These are phyloP conservation scores for Hermaeophaga mercurialis DNA, from an alignment of 2,888 invertebrate species.

Conservation along the genomic window DNA sequence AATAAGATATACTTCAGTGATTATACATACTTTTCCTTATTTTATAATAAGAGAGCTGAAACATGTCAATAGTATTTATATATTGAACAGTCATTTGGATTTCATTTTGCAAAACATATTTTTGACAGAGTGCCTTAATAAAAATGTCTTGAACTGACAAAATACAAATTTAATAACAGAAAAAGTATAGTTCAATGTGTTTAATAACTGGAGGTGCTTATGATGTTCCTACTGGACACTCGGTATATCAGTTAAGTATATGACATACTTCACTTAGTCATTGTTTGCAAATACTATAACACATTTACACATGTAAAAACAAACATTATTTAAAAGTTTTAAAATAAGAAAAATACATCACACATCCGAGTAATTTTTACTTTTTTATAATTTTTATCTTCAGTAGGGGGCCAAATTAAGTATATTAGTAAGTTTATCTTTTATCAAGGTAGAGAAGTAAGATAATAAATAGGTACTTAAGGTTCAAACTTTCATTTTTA, in stretches of 20 bases:
- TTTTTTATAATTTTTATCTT: no score
- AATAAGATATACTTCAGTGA: slow-evolving; percentile 47
- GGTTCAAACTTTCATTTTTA: no score
- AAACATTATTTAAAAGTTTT: slow-evolving; percentile 4
- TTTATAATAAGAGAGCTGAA: slow-evolving; percentile 53
- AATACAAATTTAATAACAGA: neutral
- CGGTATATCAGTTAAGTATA: slow-evolving; percentile 5
- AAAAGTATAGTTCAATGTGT: no score
- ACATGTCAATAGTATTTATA: slow-evolving; percentile 50
- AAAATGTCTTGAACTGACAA: neutral
- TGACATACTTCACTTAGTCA: slow-evolving; percentile 22
- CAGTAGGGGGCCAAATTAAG: no score
- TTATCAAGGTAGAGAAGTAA: no score
- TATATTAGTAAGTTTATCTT: no score
- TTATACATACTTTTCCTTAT: slow-evolving; percentile 41
- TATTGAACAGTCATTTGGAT: slow-evolving; percentile 51
- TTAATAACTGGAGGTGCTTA: neutral
- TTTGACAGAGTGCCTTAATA: slow-evolving; percentile 24
- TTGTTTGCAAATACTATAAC: slow-evolving; percentile 14
- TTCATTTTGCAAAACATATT: slow-evolving; percentile 42
- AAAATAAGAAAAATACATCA: slow-evolving; percentile 27
- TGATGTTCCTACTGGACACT: slow-evolving; percentile 16
- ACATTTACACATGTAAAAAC: slow-evolving; percentile 11
- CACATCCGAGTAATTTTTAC: slow-evolving; percentile 26
- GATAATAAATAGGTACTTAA: no score